A percentile compares a stretch with the other conserved stretches of the same genome.
Evolutionary conservation across 2,888 invertebrate species (phyloP).

Genomic region (Hypomecis punctinalis): DNA sequence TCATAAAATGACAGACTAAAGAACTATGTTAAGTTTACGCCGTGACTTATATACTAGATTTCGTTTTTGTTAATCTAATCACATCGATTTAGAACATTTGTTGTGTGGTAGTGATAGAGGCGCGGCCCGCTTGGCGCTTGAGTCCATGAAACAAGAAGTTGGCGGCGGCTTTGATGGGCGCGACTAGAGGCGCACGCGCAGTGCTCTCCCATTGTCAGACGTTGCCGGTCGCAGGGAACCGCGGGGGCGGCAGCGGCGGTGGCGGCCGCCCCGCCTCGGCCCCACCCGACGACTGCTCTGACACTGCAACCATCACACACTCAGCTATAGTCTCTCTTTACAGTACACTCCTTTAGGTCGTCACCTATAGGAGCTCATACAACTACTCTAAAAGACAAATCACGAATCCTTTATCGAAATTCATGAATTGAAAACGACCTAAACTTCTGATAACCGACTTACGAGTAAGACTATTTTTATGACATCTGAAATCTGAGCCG

Average conservation of each 20-base stretch:
- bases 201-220: conserved; percentile 92
- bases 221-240: conserved; percentile 89
- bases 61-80: conserved; percentile 79
- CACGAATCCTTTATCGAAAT: too few relatives aligned
- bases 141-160: conserved; percentile 88
- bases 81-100: conserved; percentile 85
- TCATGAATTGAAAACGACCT: too few relatives aligned
- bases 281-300: conserved; percentile 93
- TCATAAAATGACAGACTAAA: conserved; percentile 83
- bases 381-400: too few relatives aligned
- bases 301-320: conserved; percentile 86
- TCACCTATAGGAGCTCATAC: too few relatives aligned
- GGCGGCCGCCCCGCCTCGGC: conserved; percentile 90
- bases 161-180: conserved; percentile 88
- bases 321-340: neutral
- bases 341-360: too few relatives aligned
- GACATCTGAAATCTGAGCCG: too few relatives aligned
- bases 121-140: conserved; percentile 80
- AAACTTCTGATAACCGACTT: too few relatives aligned
- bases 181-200: conserved; percentile 86
- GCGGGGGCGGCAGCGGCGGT: conserved; percentile 92
- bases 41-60: conserved; percentile 77
- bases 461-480: too few relatives aligned
- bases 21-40: conserved; percentile 77
- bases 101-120: conserved; percentile 81